Evolutionary conservation across 2,888 invertebrate species (phyloP).

Genomic region (Coleophora deauratella): DNA sequence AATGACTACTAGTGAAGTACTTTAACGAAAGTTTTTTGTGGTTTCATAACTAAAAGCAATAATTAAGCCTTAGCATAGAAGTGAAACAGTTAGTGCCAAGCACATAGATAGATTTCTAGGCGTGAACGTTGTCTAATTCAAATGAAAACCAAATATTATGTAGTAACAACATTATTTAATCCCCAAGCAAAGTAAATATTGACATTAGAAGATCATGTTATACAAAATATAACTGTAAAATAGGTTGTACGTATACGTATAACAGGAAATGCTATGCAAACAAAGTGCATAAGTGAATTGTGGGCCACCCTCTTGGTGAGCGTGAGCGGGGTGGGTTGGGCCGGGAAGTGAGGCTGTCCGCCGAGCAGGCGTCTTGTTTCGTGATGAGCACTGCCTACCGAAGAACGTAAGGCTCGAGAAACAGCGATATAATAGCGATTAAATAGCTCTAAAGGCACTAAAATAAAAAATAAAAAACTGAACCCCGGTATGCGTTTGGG

Average conservation of each 20-base stretch:
- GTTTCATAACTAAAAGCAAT: too few relatives aligned
- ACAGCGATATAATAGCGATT: background rate
- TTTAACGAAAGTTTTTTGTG: too few relatives aligned
- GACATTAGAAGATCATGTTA: background rate
- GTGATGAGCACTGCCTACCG: constrained; percentile 56
- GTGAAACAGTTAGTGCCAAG: too few relatives aligned
- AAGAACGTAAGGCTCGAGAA: background rate
- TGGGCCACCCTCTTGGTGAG: constrained; percentile 51
- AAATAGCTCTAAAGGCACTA: background rate
- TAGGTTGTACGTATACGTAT: constrained; percentile 7
- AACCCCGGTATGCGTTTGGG: too few relatives aligned
- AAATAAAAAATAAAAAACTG: too few relatives aligned
- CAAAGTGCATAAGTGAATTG: constrained; percentile 55
- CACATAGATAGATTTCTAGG: too few relatives aligned
- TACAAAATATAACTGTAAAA: constrained; percentile 9
- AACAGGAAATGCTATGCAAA: constrained; percentile 56
- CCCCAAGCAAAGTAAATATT: too few relatives aligned
- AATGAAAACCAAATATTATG: too few relatives aligned
- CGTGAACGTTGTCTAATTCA: too few relatives aligned
- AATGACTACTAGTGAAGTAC: too few relatives aligned
- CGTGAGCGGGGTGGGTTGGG: background rate
- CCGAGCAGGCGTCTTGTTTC: constrained; percentile 29
- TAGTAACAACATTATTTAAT: too few relatives aligned
- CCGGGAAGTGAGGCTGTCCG: constrained; percentile 35
- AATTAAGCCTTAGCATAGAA: too few relatives aligned